Percentiles rank a stretch among this genome's conserved stretches.
Conservation (phyloP, 2,797 vertebrate genomes). For the Characodon lateralis region DNA sequence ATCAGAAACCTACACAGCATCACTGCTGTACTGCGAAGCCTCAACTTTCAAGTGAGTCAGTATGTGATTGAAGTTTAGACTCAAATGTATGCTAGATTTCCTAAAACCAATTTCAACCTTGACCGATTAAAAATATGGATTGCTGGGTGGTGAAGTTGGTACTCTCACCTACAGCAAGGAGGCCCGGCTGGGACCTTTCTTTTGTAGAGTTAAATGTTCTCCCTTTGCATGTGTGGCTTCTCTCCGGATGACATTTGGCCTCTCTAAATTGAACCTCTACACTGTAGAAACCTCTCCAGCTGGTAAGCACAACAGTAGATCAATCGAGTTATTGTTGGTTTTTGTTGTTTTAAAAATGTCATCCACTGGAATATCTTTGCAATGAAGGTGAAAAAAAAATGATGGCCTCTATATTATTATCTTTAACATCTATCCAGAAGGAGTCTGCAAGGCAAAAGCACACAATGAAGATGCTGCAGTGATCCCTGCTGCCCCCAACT, state of each 20-base stretch:
- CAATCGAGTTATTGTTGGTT: background rate
- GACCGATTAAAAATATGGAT: background rate
- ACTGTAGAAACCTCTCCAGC: background rate
- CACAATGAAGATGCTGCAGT: background rate
- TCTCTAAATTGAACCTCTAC: background rate
- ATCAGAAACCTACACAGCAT: constrained; percentile 83
- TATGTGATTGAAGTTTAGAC: background rate
- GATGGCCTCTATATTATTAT: background rate
- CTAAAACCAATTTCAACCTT: background rate
- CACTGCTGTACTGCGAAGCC: constrained; percentile 82
- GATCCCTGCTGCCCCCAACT: background rate
- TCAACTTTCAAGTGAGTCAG: constrained; percentile 84
- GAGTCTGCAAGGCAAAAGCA: background rate
- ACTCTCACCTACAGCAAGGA: background rate
- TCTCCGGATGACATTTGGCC: background rate
- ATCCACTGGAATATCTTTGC: background rate
- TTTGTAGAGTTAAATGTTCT: background rate
- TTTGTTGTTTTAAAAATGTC: background rate
- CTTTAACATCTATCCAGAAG: background rate
- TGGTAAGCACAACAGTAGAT: background rate
- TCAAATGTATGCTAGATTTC: background rate
- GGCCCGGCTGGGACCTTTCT: background rate
- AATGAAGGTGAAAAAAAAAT: background rate
- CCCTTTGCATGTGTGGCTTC: too few species aligned
- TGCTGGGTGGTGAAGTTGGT: background rate